These are phyloP conservation scores for Holacanthella duospinosa DNA, from an alignment of 2,888 invertebrate genomes.

Conservation along the genomic window DNA sequence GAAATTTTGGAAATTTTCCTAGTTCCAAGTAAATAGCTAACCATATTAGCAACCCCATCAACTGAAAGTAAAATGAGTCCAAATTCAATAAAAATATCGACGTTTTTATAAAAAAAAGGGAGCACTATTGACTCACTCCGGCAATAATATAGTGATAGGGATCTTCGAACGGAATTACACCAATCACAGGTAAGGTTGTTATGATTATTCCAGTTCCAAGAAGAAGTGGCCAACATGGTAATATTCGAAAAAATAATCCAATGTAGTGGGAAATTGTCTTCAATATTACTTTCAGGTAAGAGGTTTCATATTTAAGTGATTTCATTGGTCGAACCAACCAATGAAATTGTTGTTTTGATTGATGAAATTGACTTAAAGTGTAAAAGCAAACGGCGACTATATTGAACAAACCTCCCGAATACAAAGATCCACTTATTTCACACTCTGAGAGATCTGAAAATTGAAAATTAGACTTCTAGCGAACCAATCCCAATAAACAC, in stretches of 20 bases:
- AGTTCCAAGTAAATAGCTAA: conserved; percentile 9
- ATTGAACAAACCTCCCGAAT: background rate
- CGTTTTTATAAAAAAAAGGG: background rate
- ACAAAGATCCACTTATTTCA: background rate
- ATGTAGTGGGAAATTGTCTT: background rate
- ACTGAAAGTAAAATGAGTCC: background rate
- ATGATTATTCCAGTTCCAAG: background rate
- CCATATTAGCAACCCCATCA: conserved; percentile 9
- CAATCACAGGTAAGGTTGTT: background rate
- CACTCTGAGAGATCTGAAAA: background rate
- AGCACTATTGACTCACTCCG: background rate
- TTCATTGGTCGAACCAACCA: conserved; percentile 5
- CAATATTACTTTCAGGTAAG: background rate
- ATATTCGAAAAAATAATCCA: background rate
- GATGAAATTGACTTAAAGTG: background rate
- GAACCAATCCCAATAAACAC: background rate
- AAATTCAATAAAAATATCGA: background rate
- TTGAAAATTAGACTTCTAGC: background rate
- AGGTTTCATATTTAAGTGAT: background rate
- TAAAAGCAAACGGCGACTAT: background rate
- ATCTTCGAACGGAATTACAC: background rate
- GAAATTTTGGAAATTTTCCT: conserved; percentile 4
- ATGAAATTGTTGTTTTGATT: background rate
- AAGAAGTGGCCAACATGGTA: background rate
- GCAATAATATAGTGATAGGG: background rate